Evolutionary conservation across 2,113 vertebrate genomes (phyloP), one percentile per base, ranked within the genome.

Genomic region (Corythornis vintsioides): DNA sequence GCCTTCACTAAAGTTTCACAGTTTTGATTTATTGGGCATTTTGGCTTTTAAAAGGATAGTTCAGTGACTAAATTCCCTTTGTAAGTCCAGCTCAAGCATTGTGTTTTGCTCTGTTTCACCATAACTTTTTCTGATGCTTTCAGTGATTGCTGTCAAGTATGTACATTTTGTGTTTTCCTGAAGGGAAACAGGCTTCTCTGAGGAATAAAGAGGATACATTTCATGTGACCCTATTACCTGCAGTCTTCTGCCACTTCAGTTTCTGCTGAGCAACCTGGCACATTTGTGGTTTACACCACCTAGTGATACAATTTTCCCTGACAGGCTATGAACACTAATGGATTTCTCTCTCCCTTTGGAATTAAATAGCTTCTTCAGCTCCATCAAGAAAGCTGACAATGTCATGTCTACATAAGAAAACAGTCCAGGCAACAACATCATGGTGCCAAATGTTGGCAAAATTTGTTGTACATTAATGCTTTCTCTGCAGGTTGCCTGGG

Each of bases 321-420:
- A 92, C 77, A 93, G 57, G n/a, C n/a, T 67, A 81, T 0, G 3
- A 94, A 78, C 11, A 3, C 45, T 95, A 95, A 92, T 92, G 74
- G 71, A 70, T 93, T 94, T 95, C 61, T 91, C n/a, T 90, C 64
- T 92, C 71, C 64, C 57, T 95, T 92, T 60, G 74, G 96, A 95
- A 97, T 94, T 88, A 92, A 94, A 89, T 83, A 80, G 13, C 66
- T 1, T 77, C 95, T 92, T 75, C 67, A 77, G 17, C 29, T 75
- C 79, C 73, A 70, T 81, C 87, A 91, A 64, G 43, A 95, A 92
- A 81, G 40, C 64, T 93, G 74, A 94, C 90, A 87, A 90, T 75
- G 75, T 28, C 43, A 15, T 14, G 73, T 55, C 77, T 90, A 87
- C 64, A 81, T 57, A 80, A 79, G 76, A 91, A 90, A 95, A 83